phyloP scores from a whole-genome alignment of 2,888 invertebrate species.

The Antitype chi region DNA sequence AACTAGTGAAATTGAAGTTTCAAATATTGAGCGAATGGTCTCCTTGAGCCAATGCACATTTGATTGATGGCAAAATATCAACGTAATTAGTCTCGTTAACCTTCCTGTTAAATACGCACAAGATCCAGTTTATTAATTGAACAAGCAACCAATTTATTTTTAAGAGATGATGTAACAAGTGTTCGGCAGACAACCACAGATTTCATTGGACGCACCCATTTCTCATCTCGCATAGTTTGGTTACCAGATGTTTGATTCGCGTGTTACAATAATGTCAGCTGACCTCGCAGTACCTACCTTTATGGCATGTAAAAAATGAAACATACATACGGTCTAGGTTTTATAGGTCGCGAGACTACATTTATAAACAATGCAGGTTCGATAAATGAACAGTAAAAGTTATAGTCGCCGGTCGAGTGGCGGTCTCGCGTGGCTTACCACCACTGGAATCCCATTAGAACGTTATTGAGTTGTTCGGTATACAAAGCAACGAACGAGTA shows the following conservation, averaged over 20 bases:
- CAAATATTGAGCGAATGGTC: not conserved
- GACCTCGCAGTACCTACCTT: slow-evolving; percentile 39
- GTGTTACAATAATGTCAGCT: slow-evolving; percentile 45
- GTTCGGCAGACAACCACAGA: slow-evolving; percentile 68
- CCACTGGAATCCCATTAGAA: slow-evolving; percentile 87
- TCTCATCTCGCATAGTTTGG: slow-evolving; percentile 64
- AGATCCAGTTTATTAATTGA: slow-evolving; percentile 65
- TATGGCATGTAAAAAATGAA: slow-evolving; percentile 29
- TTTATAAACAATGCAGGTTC: slow-evolving; percentile 76
- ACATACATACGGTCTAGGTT: slow-evolving; percentile 58
- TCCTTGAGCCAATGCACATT: slow-evolving; percentile 29
- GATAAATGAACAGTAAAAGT: slow-evolving; percentile 78
- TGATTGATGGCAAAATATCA: slow-evolving; percentile 32
- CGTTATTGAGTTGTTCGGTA: slow-evolving; percentile 86
- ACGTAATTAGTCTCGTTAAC: slow-evolving; percentile 49
- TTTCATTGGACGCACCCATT: slow-evolving; percentile 68
- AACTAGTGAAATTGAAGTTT: not conserved
- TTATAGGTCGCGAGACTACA: slow-evolving; percentile 75
- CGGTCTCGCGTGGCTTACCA: slow-evolving; percentile 84
- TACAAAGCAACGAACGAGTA: slow-evolving; percentile 77
- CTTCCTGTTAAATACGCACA: slow-evolving; percentile 49
- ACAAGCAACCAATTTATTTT: slow-evolving; percentile 71
- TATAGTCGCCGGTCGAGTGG: slow-evolving; percentile 73
- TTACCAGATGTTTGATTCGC: slow-evolving; percentile 64
- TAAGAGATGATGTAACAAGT: slow-evolving; percentile 74